Conservation (phyloP, 2,113 vertebrate genomes). For the cattle (Bos taurus) region DNA sequence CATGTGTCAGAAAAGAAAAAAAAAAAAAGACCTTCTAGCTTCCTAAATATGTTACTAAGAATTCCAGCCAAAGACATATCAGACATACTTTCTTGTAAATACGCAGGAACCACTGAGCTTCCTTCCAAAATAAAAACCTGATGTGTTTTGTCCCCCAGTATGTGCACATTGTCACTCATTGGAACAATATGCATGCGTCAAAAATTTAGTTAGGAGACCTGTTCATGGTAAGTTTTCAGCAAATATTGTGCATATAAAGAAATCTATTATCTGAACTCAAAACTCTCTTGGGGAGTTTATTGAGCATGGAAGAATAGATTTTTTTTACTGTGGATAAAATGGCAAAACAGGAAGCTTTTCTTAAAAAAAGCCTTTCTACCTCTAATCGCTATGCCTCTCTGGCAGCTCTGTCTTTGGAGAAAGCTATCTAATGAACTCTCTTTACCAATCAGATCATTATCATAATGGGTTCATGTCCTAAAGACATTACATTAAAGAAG, state of each 20-base stretch:
- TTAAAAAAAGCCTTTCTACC: neutral
- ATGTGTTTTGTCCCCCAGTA: neutral
- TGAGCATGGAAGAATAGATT: neutral
- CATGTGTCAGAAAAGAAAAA: neutral
- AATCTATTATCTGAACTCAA: neutral
- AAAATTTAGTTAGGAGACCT: neutral
- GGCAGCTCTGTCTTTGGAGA: slow-evolving; percentile 39
- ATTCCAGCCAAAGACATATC: neutral
- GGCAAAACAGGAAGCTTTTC: neutral
- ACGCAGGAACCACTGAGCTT: neutral
- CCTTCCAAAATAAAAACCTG: neutral
- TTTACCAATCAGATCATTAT: slow-evolving; percentile 65
- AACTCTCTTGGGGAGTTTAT: slow-evolving; percentile 20
- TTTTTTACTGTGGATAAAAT: slow-evolving; percentile 3
- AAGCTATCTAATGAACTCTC: slow-evolving; percentile 65
- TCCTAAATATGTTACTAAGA: neutral
- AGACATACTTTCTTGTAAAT: neutral
- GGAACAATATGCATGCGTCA: neutral
- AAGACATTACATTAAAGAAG: slow-evolving; percentile 64
- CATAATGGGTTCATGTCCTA: slow-evolving; percentile 70
- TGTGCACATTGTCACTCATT: neutral
- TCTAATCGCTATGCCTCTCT: slow-evolving; percentile 27
- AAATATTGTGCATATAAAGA: neutral
- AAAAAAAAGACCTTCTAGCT: neutral
- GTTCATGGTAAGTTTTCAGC: neutral